Evolutionary conservation across 2,888 invertebrate genomes (phyloP), one percentile per base, ranked within the genome.

Genomic region (Pristionchus fissidentatus): DNA sequence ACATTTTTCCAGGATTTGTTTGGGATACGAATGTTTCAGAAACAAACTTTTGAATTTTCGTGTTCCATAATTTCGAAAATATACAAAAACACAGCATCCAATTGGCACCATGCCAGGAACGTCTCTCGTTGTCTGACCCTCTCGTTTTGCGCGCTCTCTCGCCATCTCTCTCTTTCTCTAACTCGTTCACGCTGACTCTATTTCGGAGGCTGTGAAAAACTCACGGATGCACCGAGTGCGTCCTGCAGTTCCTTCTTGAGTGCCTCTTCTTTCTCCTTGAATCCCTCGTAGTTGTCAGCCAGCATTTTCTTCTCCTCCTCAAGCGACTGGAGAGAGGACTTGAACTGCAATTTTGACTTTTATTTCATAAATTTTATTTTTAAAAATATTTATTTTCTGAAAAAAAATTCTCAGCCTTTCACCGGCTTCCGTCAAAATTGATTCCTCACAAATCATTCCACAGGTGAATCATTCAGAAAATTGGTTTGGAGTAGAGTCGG

Each of bases 201-300:
- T n/a, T n/a, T n/a, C n/a, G n/a, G n/a, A n/a, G n/a, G n/a, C n/a
- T n/a, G n/a, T 60, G 19, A 15, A 60, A 15, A 26, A 13, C 41
- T 57, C 29, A 79, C 79, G 55, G 55, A 26, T n/a, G 32, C 13
- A 38, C 79, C 79, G 49, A 79, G 2, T 0, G 79, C 79, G 19
- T 52, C 57, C 57, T 57, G 35, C n/a, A 79, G 41, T 26, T n/a
- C 8, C 41, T 79, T 15, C 41, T 57, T 52, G 29, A 88, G 84
- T 52, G 85, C 86, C 0, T 85, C 43, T 57, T 88, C 86, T 77
- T 87, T 85, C 19, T 84, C 77, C 52, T 84, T 43, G 55, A 86
- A 84, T 0, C 35, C 81, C 4, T 86, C 46, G 5, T 75, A 78
- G 22, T 86, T 73, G 13, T 84, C 60, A 3, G 55, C 77, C 57